These are phyloP conservation scores for Brachionus rotundiformis DNA, from an alignment of 1,140 invertebrate species.

Conservation along the genomic window DNA sequence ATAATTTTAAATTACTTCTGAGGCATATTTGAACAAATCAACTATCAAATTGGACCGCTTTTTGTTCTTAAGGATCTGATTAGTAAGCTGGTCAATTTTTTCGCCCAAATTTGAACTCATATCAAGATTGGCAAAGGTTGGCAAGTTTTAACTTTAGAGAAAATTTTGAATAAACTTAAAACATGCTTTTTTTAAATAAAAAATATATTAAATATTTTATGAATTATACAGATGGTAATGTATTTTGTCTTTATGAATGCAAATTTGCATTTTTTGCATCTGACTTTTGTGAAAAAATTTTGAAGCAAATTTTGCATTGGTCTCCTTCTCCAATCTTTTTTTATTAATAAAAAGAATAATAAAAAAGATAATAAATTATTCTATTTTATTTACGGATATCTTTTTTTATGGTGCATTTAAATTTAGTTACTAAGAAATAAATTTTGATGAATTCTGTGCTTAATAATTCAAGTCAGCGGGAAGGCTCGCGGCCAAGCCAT, in stretches of 20 bases:
- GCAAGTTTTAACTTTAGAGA: not conserved
- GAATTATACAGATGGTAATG: too few relatives aligned
- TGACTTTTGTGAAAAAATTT: too few relatives aligned
- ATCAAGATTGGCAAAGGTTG: not conserved
- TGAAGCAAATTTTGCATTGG: not conserved
- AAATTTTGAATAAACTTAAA: not conserved
- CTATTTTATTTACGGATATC: not conserved
- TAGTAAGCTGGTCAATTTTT: constrained; percentile 4
- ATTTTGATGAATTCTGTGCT: not conserved
- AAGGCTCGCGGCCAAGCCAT: not conserved
- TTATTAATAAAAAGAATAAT: not conserved
- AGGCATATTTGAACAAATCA: constrained; percentile 30
- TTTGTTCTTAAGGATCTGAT: not conserved
- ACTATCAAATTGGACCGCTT: constrained; percentile 33
- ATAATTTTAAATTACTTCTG: not conserved
- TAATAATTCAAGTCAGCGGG: not conserved
- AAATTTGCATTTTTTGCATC: not conserved
- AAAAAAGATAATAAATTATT: not conserved
- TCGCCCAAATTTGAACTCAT: not conserved
- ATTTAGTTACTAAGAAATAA: not conserved
- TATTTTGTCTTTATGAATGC: not conserved
- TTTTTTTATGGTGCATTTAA: not conserved
- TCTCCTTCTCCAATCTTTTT: not conserved
- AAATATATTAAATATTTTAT: too few relatives aligned
- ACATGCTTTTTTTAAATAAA: not conserved